Evolutionary conservation across 2,888 invertebrate species (phyloP), one percentile per base, ranked within the genome.

Genomic region (Hololepta plana): DNA sequence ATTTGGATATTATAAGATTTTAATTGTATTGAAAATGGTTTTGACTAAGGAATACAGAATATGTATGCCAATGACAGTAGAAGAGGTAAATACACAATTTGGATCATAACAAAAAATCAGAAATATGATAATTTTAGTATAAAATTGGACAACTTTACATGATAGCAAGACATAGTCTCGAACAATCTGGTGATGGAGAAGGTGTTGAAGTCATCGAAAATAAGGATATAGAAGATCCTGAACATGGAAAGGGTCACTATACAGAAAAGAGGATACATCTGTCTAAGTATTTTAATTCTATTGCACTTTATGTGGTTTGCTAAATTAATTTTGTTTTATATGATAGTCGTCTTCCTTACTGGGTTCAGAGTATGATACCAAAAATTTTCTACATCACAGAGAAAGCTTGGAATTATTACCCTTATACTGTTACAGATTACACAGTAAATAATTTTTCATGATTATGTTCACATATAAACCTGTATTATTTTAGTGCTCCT

Each of bases 321-420:
- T 9, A 13, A 17, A 5, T 24, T 25, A 20, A 5, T 25, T 25
- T 23, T 39, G 35, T 11, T 8, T 23, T 23, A 20, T 21, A 20
- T 67, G 67, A 24, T 56, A 85, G 87, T 49, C 82, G 84, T 42
- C 63, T 90, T 33, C 90, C 90, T 3, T 76, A 76, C 47, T 91
- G 87, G 87, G 62, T 88, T 27, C 82, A 85, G 54, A 72, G 82
- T 3, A 55, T 90, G 40, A 72, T 82, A 45, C 90, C 90, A 36
- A 74, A 76, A 53, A 74, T 90, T 49, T 88, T 90, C 58, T 91
- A 90, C 55, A 71, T 90, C 10, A 88, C 79, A 30, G 90, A 90
- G 55, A 88, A 87, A 49, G 84, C 88, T 8, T 90, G 88, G 88
- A 90, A 91, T 54, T 90, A 80, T 55, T 91, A 85, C 58, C 90